Percentiles rank a stretch among this genome's conserved stretches.
phyloP scores from a whole-genome alignment of 2,797 vertebrate genomes.

The Enteromius thamalakanensis region DNA sequence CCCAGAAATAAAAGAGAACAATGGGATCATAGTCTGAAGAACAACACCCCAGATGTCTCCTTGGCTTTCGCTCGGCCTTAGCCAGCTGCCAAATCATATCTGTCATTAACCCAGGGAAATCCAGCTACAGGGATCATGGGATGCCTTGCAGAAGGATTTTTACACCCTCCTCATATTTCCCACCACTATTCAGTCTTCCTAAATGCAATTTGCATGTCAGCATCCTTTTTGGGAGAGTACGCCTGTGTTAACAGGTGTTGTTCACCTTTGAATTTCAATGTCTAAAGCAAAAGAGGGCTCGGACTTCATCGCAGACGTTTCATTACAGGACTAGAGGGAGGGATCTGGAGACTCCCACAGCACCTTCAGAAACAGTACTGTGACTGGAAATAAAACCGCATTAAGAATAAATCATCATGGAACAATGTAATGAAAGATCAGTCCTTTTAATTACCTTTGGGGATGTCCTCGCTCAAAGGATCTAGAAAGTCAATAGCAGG shows the following conservation, averaged over 20 bases:
- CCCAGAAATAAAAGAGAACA: conserved; percentile 42
- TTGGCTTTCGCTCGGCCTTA: conserved; percentile 34
- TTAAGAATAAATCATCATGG: background rate
- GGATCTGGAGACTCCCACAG: background rate
- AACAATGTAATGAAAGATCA: background rate
- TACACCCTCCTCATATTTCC: conserved; percentile 47
- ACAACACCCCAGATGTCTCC: conserved; percentile 43
- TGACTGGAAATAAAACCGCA: conserved; percentile 21
- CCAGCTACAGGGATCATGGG: conserved; percentile 34
- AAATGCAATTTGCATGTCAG: conserved; percentile 45
- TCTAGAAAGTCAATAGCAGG: conserved; percentile 90
- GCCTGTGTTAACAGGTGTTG: conserved; percentile 32
- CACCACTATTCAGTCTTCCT: conserved; percentile 19
- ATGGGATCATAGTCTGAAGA: conserved; percentile 49
- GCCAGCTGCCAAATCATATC: conserved; percentile 46
- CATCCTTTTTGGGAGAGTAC: conserved; percentile 11
- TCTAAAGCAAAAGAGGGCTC: background rate
- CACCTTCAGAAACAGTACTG: conserved; percentile 21
- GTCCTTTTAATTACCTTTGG: conserved; percentile 80
- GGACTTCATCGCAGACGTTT: conserved; percentile 13
- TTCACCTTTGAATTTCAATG: conserved; percentile 25
- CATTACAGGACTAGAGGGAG: conserved; percentile 5
- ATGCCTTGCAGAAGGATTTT: conserved; percentile 26
- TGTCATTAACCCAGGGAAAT: conserved; percentile 44
- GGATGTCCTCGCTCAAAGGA: conserved; percentile 86